Conservation (phyloP, 2,113 vertebrate genomes). For the Megaleporinus macrocephalus region DNA sequence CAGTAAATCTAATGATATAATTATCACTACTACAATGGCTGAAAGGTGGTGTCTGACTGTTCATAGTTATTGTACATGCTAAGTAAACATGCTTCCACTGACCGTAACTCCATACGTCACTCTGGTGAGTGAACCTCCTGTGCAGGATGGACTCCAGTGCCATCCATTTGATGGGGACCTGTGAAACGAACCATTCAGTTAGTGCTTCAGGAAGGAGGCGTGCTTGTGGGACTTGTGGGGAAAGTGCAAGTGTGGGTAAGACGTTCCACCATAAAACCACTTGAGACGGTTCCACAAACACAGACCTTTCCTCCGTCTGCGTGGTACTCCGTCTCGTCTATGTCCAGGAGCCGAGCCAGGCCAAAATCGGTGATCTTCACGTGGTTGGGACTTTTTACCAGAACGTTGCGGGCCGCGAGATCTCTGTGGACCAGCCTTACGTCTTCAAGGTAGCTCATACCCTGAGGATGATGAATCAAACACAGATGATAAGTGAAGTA, state of each 20-base stretch:
- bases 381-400: conserved; percentile 94
- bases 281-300: background rate
- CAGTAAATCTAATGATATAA: too few species aligned
- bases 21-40: too few species aligned
- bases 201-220: background rate
- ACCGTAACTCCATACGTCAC: conserved; percentile 99
- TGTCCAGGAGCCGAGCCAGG: conserved; percentile 91
- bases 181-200: background rate
- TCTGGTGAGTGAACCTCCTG: conserved; percentile 95
- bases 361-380: conserved; percentile 98
- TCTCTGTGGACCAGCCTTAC: conserved; percentile 95
- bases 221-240: too few species aligned
- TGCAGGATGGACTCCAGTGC: conserved; percentile 95
- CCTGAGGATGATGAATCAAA: conserved; percentile 71
- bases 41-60: too few species aligned
- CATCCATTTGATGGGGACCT: conserved; percentile 99
- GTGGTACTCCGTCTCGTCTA: conserved; percentile 95
- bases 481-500: background rate
- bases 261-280: too few species aligned
- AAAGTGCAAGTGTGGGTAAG: too few species aligned
- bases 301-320: conserved; percentile 94
- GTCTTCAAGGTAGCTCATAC: conserved; percentile 96
- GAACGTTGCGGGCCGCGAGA: conserved; percentile 92
- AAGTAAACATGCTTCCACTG: background rate
- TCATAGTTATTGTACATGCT: background rate